phyloP scores from a whole-genome alignment of 2,888 invertebrate species.

The Agrochola lychnidis region DNA sequence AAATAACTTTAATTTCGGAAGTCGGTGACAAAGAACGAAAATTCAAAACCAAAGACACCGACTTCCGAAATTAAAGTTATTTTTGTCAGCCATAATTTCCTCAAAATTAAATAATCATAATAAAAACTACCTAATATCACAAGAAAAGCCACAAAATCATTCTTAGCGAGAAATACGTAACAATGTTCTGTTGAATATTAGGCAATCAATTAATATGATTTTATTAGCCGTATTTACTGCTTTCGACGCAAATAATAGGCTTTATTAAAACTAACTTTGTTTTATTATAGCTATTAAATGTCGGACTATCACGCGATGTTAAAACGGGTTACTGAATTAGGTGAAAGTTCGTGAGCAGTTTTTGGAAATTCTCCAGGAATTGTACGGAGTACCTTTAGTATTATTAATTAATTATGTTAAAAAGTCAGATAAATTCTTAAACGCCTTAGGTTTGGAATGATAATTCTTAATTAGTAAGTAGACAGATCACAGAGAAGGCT shows the following conservation, averaged over 20 bases:
- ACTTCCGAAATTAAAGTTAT: too few relatives aligned
- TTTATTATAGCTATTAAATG: conserved; percentile 68
- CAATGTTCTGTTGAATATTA: conserved; percentile 58
- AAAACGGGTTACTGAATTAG: conserved; percentile 70
- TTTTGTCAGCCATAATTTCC: too few relatives aligned
- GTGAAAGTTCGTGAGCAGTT: conserved; percentile 59
- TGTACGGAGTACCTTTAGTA: not conserved
- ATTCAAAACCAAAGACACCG: too few relatives aligned
- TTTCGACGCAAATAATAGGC: conserved; percentile 65
- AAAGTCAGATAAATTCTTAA: not conserved
- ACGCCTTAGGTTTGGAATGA: not conserved
- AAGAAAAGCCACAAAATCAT: not conserved
- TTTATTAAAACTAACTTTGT: conserved; percentile 71
- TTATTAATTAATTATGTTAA: not conserved
- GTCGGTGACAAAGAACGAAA: too few relatives aligned
- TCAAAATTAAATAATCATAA: not conserved
- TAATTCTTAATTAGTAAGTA: not conserved
- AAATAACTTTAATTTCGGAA: too few relatives aligned
- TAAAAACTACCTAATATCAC: not conserved
- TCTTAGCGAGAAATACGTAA: conserved; percentile 39
- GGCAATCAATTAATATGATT: conserved; percentile 67
- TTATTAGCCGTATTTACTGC: conserved; percentile 65
- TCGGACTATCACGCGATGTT: conserved; percentile 71
- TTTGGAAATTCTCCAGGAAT: conserved; percentile 47
- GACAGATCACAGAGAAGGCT: too few relatives aligned